Base-by-base conservation (phyloP, 2,797 vertebrate genomes). In the Esox lucius region DNA sequence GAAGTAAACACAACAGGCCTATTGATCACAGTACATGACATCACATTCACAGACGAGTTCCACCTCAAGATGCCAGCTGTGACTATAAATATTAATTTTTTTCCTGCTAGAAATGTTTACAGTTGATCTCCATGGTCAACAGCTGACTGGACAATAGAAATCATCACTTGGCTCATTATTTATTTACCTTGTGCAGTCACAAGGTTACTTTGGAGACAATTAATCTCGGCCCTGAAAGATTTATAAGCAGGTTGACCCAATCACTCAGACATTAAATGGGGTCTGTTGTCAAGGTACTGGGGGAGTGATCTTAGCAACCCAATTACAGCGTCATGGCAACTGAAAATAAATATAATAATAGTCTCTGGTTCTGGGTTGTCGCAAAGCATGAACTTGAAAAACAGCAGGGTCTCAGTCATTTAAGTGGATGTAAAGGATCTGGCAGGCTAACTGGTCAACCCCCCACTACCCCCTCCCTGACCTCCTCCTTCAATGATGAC, bases 191-290 rank as follows among this genome's bases (percentile, higher is more conserved):
- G 84, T 81, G 73, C 81, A 82, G 86, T 87, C 87, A 87, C 86
- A 73, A 80, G 83, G 86, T 86, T 87, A 87, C 86, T 92, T 90
- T 81, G 87, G 81, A 90, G 87, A 89, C 90, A 86, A 91, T 92
- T 92, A 91, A 93, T 92, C 90, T 91, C 87, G 85, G 59, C 75
- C 26, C 72, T 90, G 88, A 91, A 91, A 91, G 90, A 91, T 91
- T 92, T 92, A 91, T 89, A 90, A 87, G 85, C 86, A 81, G 84
- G 84, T 88, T 88, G 89, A 91, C 89, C 82, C 68, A 75, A 86
- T 84, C 75, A 78, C 78, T 83, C 85, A 90, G 88, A 88, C 85
- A 85, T 87, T 80, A 88, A 90, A 90, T 85, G 88, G 91, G 89
- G 82, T 82, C 65, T 80, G 82, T 84, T 90, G 87, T 92, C 91